Base-by-base conservation (phyloP, 2,113 vertebrate species). In the Sceloporus undulatus region DNA sequence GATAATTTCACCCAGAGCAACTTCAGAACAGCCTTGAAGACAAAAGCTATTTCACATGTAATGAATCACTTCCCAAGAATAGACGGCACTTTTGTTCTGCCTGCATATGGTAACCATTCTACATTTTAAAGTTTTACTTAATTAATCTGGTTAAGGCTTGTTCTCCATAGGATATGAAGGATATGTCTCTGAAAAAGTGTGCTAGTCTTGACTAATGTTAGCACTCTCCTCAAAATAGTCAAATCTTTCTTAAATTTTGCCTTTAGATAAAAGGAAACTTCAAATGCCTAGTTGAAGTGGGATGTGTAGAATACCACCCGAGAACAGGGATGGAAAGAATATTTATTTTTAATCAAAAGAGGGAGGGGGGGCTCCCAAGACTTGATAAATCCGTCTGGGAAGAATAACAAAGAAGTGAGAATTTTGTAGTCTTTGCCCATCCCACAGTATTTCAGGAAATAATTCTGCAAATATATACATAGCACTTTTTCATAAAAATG, bases 1-100 rank as follows among this genome's bases (percentile, higher is more conserved):
- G 5, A 66, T 91, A 78, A 85, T 88, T 91, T 54, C 93, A 93
- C 86, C 88, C 89, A 88, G 78, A 85, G 42, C 74, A 86, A 87
- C 84, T 88, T 80, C 82, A 65, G 81, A 90, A 29, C 79, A 77
- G 85, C 27, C 89, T 34, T 73, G 21, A 21, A 75, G 29, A 73
- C 29, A 54, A 62, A 84, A 76, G 34, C 59, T 75, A 75, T 25
- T 85, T 27, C n/a, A 85, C n/a, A 38, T 75, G 9, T 75, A 38
- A 38, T 74, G 21, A 59, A 75, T 62, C 23, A 34, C 4, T 54
- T n/a, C 68, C 29, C 48, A 71, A 70, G 13, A 40, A 71, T 29
- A 25, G 7, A 65, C 16, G 7, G 9, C 23, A 48, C n/a, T 14
- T 75, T 89, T 85, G 66, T 73, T 68, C 34, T 21, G 84, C 8